Percentiles rank a stretch among this genome's conserved stretches.
Evolutionary conservation across 1,140 invertebrate species (phyloP).

Genomic region (Philotrypesis tridentata): DNA sequence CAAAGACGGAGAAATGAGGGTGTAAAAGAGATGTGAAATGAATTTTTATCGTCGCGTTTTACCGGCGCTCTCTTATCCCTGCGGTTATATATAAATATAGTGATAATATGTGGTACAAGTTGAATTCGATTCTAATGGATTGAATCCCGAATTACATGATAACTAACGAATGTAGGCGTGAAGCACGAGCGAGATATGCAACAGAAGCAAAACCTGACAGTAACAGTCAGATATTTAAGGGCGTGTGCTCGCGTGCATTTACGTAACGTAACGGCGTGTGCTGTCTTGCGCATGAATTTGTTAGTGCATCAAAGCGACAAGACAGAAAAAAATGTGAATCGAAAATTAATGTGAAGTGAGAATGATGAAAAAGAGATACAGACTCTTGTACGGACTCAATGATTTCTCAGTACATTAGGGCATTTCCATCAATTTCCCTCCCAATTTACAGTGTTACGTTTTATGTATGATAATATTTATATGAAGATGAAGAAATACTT

Average conservation of each 20-base stretch:
- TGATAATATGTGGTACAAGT: slow-evolving; percentile 24
- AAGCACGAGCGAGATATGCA: background rate
- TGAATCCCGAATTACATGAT: background rate
- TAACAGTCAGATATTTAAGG: background rate
- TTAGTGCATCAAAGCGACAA: background rate
- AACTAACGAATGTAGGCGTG: background rate
- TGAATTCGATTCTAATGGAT: background rate
- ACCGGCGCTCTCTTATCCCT: background rate
- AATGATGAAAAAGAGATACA: background rate
- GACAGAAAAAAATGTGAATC: background rate
- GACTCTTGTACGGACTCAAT: slow-evolving; percentile 52
- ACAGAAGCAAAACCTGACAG: background rate
- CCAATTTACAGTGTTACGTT: slow-evolving; percentile 68
- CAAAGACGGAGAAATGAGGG: background rate
- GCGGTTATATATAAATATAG: slow-evolving; percentile 16
- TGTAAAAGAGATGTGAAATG: slow-evolving; percentile 13
- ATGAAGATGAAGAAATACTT: slow-evolving; percentile 46
- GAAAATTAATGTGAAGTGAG: background rate
- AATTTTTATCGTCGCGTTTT: slow-evolving; percentile 30
- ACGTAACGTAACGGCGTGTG: slow-evolving; percentile 41
- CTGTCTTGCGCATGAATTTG: slow-evolving; percentile 24
- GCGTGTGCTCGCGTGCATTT: slow-evolving; percentile 29
- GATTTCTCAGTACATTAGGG: slow-evolving; percentile 56
- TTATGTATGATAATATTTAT: slow-evolving; percentile 70
- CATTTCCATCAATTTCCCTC: slow-evolving; percentile 59